These are phyloP conservation scores for Spinibarbus caldwelli DNA, from an alignment of 2,797 vertebrate genomes.

Conservation along the genomic window DNA sequence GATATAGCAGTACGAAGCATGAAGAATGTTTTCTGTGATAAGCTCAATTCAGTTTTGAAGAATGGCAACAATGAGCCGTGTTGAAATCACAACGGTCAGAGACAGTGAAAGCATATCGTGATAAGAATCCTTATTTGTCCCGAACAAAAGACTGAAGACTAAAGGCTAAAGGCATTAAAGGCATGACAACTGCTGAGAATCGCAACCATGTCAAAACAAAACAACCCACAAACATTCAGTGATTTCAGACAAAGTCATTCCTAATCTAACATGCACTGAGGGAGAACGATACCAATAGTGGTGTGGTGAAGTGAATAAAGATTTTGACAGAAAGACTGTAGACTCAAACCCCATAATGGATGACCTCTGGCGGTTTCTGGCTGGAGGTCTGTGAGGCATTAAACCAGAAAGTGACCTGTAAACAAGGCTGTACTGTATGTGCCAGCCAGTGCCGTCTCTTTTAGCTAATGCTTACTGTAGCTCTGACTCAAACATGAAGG, in stretches of 20 bases:
- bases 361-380: background rate
- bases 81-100: background rate
- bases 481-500: background rate
- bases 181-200: constrained; percentile 38
- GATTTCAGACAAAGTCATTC: constrained; percentile 10
- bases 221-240: background rate
- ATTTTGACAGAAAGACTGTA: background rate
- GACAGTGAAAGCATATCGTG: constrained; percentile 7
- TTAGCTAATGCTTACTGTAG: background rate
- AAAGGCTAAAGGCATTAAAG: constrained; percentile 19
- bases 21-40: constrained; percentile 10
- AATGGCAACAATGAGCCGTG: constrained; percentile 20
- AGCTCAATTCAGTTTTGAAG: background rate
- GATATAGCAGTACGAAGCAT: background rate
- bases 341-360: background rate
- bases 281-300: background rate
- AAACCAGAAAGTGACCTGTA: background rate
- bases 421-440: background rate
- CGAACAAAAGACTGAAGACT: constrained; percentile 42
- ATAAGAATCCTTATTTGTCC: constrained; percentile 29
- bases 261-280: background rate
- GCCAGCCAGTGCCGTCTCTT: background rate
- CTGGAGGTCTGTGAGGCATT: background rate
- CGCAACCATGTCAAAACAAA: constrained; percentile 2
- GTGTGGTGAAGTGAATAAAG: background rate